Evolutionary conservation across 30 jellyfish, hydroid and myxozoan genomes (phyloP).

Genomic region (Chrysaora quinquecirrha): DNA sequence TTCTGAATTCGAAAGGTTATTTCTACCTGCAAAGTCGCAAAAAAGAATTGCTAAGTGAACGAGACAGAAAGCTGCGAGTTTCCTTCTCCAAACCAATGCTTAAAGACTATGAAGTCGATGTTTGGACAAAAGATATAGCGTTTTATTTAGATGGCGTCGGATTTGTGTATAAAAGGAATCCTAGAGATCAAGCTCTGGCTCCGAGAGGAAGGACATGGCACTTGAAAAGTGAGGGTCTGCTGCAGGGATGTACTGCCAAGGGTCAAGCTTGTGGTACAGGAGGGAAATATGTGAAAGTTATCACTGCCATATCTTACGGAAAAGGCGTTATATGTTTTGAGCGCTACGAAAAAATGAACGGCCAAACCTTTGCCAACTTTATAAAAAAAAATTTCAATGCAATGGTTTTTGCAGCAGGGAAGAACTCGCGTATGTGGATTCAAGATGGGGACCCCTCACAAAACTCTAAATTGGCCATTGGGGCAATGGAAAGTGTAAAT

Average conservation of each 20-base stretch:
- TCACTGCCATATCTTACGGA: conserved; percentile 34
- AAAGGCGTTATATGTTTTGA: conserved; percentile 10
- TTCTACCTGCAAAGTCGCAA: conserved; percentile 18
- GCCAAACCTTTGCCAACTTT: neutral
- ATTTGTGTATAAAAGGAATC: conserved; percentile 40
- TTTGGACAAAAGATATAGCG: conserved; percentile 23
- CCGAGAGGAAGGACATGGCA: conserved; percentile 22
- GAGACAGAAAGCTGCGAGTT: neutral
- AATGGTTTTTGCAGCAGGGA: neutral
- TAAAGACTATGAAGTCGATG: neutral
- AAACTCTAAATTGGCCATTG: neutral
- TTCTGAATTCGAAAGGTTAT: conserved; percentile 18
- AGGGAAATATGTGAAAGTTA: conserved; percentile 40
- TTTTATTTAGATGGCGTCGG: conserved; percentile 64
- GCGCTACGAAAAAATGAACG: conserved; percentile 14
- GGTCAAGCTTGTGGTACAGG: too few relatives aligned
- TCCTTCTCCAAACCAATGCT: conserved; percentile 15
- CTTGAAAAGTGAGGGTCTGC: too few relatives aligned
- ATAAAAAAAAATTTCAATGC: neutral
- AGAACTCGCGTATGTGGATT: conserved; percentile 5
- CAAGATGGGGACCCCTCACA: conserved; percentile 45
- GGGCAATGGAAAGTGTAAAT: conserved; percentile 4
- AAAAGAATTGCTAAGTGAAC: conserved; percentile 7
- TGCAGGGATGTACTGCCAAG: too few relatives aligned
- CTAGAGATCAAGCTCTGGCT: too few relatives aligned